phyloP scores from a whole-genome alignment of 2,797 vertebrate species.

The Ibycter americanus region DNA sequence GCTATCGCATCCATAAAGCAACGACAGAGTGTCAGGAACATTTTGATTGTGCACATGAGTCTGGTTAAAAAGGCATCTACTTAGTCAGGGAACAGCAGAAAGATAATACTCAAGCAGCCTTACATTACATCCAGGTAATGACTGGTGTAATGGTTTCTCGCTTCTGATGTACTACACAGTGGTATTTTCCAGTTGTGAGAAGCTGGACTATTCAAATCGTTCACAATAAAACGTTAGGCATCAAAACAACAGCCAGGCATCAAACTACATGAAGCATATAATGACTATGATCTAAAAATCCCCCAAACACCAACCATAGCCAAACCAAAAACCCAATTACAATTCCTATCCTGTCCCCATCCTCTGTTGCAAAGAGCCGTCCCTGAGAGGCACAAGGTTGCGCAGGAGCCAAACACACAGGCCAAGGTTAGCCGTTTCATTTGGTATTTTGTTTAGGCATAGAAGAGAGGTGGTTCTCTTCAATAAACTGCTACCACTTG shows the following conservation, averaged over 20 bases:
- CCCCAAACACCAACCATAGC: neutral
- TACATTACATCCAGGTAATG: neutral
- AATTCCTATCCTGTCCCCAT: neutral
- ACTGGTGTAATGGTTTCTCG: neutral
- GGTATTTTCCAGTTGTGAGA: neutral
- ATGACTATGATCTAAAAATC: neutral
- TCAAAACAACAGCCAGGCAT: neutral
- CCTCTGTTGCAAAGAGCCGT: neutral
- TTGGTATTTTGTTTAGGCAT: neutral
- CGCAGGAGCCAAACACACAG: neutral
- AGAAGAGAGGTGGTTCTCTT: neutral
- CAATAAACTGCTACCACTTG: neutral
- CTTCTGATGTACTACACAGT: neutral
- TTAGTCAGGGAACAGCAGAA: slow-evolving; percentile 13
- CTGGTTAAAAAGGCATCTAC: slow-evolving; percentile 33
- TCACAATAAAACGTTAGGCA: neutral
- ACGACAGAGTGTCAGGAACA: slow-evolving; percentile 6
- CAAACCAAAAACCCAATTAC: neutral
- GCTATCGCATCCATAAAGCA: neutral
- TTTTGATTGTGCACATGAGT: neutral
- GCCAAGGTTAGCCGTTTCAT: neutral
- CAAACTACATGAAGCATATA: neutral
- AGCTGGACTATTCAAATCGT: neutral
- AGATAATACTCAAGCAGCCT: neutral
- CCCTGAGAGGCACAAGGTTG: neutral